Conservation (phyloP, 2,888 invertebrate species). For the Xylota segnis region DNA sequence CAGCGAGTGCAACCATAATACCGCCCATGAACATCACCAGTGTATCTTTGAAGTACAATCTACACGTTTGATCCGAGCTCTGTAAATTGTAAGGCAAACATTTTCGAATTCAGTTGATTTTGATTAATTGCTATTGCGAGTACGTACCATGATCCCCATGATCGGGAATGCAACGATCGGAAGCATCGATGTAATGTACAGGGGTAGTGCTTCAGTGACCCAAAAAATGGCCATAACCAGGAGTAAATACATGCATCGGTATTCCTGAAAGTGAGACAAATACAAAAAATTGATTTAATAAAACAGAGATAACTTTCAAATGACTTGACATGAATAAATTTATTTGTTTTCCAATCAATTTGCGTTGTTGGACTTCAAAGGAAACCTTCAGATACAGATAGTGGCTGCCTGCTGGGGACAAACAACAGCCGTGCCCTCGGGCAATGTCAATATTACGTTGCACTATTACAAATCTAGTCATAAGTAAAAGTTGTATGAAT, state of each 20-base stretch:
- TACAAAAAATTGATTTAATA: background rate
- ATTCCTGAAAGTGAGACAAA: constrained; percentile 85
- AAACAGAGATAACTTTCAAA: background rate
- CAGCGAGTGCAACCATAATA: constrained; percentile 94
- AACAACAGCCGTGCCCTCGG: constrained; percentile 19
- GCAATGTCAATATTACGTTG: constrained; percentile 39
- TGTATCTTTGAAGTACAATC: constrained; percentile 92
- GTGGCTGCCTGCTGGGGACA: constrained; percentile 7
- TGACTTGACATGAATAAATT: constrained; percentile 41
- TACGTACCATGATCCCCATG: constrained; percentile 89
- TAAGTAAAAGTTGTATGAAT: constrained; percentile 41
- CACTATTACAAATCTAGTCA: background rate
- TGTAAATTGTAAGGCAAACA: constrained; percentile 68
- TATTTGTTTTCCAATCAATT: constrained; percentile 40
- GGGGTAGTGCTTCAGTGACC: constrained; percentile 93
- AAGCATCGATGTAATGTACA: constrained; percentile 93
- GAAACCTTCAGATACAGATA: constrained; percentile 33
- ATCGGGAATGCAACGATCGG: constrained; percentile 93
- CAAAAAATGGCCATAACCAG: constrained; percentile 93
- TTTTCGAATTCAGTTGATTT: constrained; percentile 14
- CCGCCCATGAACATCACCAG: constrained; percentile 96
- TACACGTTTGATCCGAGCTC: constrained; percentile 87
- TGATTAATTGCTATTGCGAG: constrained; percentile 42
- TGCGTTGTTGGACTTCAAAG: constrained; percentile 1
- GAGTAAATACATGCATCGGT: constrained; percentile 92